Percentiles rank a stretch among this genome's conserved stretches.
phyloP scores from a whole-genome alignment of 2,797 vertebrate genomes.

The Acanthopagrus latus region DNA sequence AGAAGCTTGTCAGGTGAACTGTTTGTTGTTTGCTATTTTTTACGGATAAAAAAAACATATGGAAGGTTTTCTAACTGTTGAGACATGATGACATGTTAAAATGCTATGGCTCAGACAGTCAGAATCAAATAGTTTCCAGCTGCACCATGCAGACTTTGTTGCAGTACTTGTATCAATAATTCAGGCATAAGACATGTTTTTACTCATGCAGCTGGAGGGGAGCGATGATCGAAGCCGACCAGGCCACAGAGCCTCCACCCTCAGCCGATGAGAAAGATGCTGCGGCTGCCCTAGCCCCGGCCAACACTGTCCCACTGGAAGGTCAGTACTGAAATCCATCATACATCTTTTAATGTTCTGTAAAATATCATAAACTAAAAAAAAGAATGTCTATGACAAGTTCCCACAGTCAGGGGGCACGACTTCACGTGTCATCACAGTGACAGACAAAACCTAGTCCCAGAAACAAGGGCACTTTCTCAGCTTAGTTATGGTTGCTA shows the following conservation, averaged over 20 bases:
- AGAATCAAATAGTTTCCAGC: slow-evolving; percentile 1
- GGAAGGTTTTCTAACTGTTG: neutral
- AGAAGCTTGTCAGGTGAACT: slow-evolving; percentile 88
- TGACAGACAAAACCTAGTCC: neutral
- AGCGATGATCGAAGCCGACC: slow-evolving; percentile 92
- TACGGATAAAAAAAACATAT: neutral
- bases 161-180: slow-evolving; percentile 6
- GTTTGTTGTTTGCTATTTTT: neutral
- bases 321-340: slow-evolving; percentile 59
- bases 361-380: neutral
- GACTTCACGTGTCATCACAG: neutral
- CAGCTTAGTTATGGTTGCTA: no score
- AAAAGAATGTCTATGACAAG: neutral
- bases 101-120: neutral
- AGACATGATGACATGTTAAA: neutral
- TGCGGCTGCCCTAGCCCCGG: slow-evolving; percentile 42
- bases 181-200: neutral
- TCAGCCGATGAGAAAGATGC: slow-evolving; percentile 79
- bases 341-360: neutral
- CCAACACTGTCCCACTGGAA: slow-evolving; percentile 41
- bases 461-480: no score
- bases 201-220: slow-evolving; percentile 90
- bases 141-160: neutral
- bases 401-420: neutral
- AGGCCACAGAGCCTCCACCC: slow-evolving; percentile 83